Percentiles rank a stretch among this genome's conserved stretches.
These are phyloP conservation scores for Cherax destructor DNA, from an alignment of 1,140 invertebrate genomes.

Conservation along the genomic window DNA sequence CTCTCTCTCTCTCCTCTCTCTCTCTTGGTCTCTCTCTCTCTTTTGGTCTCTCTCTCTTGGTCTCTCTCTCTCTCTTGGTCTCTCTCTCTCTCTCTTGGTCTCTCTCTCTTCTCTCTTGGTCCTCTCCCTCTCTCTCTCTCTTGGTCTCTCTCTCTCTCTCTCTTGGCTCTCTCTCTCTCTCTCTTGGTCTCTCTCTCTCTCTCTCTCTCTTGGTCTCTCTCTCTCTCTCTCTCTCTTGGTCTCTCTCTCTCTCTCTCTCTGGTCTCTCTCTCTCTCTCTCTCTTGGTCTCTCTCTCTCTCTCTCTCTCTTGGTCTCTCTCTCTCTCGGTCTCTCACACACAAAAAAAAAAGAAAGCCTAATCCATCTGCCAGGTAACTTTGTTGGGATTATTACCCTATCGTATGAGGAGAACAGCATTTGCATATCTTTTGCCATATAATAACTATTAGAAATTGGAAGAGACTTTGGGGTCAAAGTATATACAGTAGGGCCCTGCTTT, in stretches of 20 bases:
- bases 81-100: no score
- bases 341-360: neutral
- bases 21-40: no score
- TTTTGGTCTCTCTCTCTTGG: no score
- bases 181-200: conserved; percentile 24
- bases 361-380: no score
- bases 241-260: conserved; percentile 30
- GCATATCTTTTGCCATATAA: no score
- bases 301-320: conserved; percentile 35
- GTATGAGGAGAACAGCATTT: no score
- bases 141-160: conserved; percentile 17
- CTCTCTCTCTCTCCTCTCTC: neutral
- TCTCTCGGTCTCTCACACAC: conserved; percentile 3
- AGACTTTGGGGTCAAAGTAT: no score
- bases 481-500: no score
- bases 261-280: conserved; percentile 2
- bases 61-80: no score
- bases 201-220: conserved; percentile 26
- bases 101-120: no score
- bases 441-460: no score
- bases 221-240: conserved; percentile 23
- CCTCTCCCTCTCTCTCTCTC: neutral
- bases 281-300: conserved; percentile 5
- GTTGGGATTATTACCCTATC: neutral
- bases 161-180: conserved; percentile 32